Evolutionary conservation across 1,140 invertebrate genomes (phyloP).

Genomic region (Pseudomyrmex cubaensis): DNA sequence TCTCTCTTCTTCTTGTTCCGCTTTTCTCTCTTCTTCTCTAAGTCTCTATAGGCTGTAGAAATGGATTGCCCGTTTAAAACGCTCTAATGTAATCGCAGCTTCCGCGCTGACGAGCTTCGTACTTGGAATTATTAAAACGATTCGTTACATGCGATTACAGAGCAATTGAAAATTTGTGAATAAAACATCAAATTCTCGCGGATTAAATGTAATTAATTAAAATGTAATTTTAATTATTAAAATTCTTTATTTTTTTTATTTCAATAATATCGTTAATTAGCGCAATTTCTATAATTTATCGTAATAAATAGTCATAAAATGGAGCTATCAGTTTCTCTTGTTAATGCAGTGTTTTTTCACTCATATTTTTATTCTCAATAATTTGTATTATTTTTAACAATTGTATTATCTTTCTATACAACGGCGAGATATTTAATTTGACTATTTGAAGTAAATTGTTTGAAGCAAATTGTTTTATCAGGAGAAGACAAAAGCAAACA

Average conservation of each 20-base stretch:
- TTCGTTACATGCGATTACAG: neutral
- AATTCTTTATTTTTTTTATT: too few species aligned
- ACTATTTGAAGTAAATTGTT: slow-evolving; percentile 1
- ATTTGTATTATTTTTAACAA: neutral
- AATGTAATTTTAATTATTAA: too few species aligned
- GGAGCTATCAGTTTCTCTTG: neutral
- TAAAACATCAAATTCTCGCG: neutral
- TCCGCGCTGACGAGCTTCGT: neutral
- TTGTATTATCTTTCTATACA: neutral
- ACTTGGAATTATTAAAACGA: slow-evolving; percentile 5
- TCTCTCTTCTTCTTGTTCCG: neutral
- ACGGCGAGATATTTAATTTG: neutral
- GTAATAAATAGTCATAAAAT: neutral
- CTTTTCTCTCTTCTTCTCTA: neutral
- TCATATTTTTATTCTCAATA: neutral
- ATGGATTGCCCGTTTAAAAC: neutral
- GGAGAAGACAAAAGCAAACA: slow-evolving; percentile 23
- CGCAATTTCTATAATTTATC: neutral
- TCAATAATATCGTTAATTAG: too few species aligned
- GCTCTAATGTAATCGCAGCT: slow-evolving; percentile 24
- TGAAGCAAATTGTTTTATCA: slow-evolving; percentile 25
- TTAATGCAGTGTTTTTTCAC: neutral
- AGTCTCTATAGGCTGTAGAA: slow-evolving; percentile 3
- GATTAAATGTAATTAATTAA: too few species aligned
- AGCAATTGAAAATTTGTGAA: neutral